A percentile compares a stretch with the other conserved stretches of the same genome.
Evolutionary conservation across 2,113 vertebrate species (phyloP).

Genomic region (Lasiurus borealis): DNA sequence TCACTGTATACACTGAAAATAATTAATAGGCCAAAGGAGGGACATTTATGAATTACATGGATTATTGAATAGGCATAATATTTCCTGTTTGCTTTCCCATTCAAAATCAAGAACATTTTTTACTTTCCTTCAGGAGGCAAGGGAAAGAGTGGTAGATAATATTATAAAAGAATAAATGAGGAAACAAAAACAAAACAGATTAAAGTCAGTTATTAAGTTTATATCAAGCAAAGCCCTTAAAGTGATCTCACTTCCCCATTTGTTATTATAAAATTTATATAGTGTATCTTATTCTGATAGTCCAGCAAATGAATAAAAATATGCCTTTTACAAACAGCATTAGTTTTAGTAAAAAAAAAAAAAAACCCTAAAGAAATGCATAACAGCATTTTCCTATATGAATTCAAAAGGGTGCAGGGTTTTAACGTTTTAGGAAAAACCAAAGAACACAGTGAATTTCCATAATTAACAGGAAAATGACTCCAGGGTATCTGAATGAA

Average conservation of each 20-base stretch:
- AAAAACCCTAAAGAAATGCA: not conserved
- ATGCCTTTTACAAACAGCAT: not conserved
- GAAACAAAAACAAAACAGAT: slow-evolving; percentile 53
- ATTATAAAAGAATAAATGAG: slow-evolving; percentile 43
- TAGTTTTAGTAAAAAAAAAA: slow-evolving; percentile 22
- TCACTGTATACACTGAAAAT: slow-evolving; percentile 57
- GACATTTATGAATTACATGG: slow-evolving; percentile 29
- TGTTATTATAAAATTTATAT: not conserved
- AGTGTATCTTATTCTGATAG: not conserved
- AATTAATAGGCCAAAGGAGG: slow-evolving; percentile 43
- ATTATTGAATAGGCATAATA: slow-evolving; percentile 61
- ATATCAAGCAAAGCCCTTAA: slow-evolving; percentile 25
- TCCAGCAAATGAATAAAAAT: slow-evolving; percentile 45
- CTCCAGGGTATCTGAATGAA: not conserved
- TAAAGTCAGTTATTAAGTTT: slow-evolving; percentile 6
- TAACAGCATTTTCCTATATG: not conserved
- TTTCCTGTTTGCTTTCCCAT: slow-evolving; percentile 34
- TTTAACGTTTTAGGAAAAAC: not conserved
- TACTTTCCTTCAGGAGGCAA: not conserved
- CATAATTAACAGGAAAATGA: not conserved
- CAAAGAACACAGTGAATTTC: not conserved
- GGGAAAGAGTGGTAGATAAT: slow-evolving; percentile 31
- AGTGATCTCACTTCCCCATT: not conserved
- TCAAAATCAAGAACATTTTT: slow-evolving; percentile 56
- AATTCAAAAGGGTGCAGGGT: not conserved